Conservation (phyloP, 2,888 invertebrate species). For the Pachydiplax longipennis region DNA sequence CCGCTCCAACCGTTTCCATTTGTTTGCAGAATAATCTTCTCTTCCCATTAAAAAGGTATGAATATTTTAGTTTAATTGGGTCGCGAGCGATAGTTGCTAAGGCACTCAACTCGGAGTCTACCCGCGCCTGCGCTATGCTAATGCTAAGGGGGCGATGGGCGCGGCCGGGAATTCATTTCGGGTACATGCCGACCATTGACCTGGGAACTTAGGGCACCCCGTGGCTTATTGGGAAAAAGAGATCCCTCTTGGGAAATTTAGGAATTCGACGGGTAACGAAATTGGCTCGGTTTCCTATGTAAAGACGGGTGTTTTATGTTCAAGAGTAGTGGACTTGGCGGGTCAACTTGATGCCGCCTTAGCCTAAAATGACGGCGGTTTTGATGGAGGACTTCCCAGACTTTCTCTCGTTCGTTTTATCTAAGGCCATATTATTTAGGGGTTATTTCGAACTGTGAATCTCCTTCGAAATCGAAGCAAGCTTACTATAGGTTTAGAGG, state of each 20-base stretch:
- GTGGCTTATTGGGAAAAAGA: background rate
- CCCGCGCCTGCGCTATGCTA: background rate
- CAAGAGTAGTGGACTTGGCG: background rate
- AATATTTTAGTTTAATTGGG: background rate
- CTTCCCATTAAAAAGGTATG: background rate
- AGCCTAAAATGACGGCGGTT: background rate
- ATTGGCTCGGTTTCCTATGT: background rate
- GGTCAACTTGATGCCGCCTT: background rate
- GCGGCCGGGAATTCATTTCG: background rate
- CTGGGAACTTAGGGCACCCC: background rate
- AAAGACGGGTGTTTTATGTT: background rate
- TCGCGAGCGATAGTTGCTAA: background rate
- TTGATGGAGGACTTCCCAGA: background rate
- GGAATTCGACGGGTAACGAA: background rate
- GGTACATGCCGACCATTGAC: background rate
- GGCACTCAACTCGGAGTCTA: background rate
- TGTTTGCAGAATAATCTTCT: background rate
- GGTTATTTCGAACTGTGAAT: no score
- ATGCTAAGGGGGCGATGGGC: background rate
- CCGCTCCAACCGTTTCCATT: background rate
- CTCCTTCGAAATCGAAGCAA: no score
- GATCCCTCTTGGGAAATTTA: slow-evolving; percentile 14
- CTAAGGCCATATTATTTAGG: no score
- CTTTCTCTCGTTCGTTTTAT: no score
- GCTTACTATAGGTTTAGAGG: no score